These are phyloP conservation scores for Oeneis ivallda DNA, from an alignment of 2,888 invertebrate genomes.

Conservation along the genomic window DNA sequence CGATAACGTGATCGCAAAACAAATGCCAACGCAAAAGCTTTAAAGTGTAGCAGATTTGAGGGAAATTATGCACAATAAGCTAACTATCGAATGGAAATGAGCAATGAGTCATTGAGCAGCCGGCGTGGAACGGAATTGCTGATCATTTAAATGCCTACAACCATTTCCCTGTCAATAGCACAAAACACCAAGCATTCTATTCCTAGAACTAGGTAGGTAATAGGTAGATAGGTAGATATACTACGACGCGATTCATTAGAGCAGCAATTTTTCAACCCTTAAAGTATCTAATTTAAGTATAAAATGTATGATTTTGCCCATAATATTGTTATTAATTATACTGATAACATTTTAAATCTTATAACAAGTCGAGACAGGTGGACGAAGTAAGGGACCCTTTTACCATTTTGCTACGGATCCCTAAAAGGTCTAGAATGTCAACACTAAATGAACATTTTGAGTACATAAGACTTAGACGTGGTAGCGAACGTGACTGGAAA, in stretches of 20 bases:
- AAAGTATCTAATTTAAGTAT: no score
- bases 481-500: not conserved
- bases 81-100: conserved; percentile 7
- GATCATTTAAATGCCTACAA: conserved; percentile 19
- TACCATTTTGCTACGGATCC: no score
- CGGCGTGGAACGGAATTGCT: conserved; percentile 14
- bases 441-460: not conserved
- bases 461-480: not conserved
- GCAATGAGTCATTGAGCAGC: conserved; percentile 6
- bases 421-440: no score
- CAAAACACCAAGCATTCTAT: not conserved
- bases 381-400: no score
- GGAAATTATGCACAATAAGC: not conserved
- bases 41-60: not conserved
- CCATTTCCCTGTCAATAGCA: not conserved
- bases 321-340: no score
- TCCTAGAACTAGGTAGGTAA: not conserved
- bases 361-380: no score
- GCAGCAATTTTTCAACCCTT: not conserved
- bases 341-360: no score
- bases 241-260: not conserved
- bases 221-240: not conserved
- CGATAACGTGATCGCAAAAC: not conserved
- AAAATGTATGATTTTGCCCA: not conserved
- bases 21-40: not conserved